Conservation (phyloP, 2,888 invertebrate species). For the Drepana falcataria region DNA sequence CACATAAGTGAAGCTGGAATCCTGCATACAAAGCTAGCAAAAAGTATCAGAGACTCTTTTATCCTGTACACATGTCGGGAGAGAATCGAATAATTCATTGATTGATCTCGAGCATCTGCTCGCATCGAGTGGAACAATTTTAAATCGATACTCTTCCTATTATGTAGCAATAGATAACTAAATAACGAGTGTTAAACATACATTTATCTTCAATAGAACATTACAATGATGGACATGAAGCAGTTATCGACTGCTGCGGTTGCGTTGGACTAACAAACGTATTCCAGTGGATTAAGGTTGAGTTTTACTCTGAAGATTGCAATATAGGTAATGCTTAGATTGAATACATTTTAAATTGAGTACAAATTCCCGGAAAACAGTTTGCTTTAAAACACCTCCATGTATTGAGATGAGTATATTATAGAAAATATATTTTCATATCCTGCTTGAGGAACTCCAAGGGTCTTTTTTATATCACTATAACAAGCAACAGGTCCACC, state of each 20-base stretch:
- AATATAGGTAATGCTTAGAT: background rate
- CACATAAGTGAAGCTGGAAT: too few relatives aligned
- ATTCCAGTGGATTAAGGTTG: background rate
- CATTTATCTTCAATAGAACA: background rate
- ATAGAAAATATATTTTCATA: too few relatives aligned
- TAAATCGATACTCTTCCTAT: background rate
- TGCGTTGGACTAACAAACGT: background rate
- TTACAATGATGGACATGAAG: background rate
- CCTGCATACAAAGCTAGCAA: too few relatives aligned
- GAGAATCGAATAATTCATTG: background rate
- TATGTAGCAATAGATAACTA: conserved; percentile 1
- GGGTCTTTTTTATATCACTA: too few relatives aligned
- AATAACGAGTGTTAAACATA: background rate
- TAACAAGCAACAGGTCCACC: too few relatives aligned
- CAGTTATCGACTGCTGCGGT: background rate
- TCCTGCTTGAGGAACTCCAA: too few relatives aligned
- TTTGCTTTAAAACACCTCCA: too few relatives aligned
- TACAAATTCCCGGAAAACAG: background rate
- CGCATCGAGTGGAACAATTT: background rate
- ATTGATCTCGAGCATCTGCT: background rate
- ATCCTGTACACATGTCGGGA: background rate
- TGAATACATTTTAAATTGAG: background rate
- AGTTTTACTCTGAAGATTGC: background rate
- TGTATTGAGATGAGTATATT: too few relatives aligned
- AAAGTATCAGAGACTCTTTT: too few relatives aligned